Conservation (phyloP, 1,140 invertebrate species). For the Telenomus remus region DNA sequence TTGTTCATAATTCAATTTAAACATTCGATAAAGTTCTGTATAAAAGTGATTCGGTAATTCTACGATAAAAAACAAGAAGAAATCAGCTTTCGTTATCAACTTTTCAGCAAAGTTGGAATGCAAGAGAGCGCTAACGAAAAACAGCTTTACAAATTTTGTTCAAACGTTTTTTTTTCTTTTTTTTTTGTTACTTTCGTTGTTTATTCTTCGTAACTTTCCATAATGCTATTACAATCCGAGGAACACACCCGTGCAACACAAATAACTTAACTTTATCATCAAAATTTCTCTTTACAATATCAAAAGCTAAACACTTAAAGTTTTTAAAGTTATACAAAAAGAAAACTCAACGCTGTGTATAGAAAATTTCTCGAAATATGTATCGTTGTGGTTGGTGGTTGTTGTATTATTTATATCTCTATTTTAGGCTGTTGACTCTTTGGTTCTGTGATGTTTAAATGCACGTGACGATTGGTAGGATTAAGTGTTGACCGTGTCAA, state of each 20-base stretch:
- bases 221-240: constrained; percentile 45
- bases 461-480: constrained; percentile 15
- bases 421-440: constrained; percentile 1
- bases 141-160: too few relatives aligned
- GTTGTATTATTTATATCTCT: too few relatives aligned
- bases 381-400: too few relatives aligned
- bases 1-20: too few relatives aligned
- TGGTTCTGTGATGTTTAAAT: constrained; percentile 36
- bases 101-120: too few relatives aligned
- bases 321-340: constrained; percentile 18
- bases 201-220: constrained; percentile 16
- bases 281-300: constrained; percentile 51
- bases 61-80: too few relatives aligned
- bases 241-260: constrained; percentile 58
- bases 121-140: too few relatives aligned
- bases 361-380: too few relatives aligned
- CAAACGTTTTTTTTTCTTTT: neutral
- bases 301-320: constrained; percentile 58
- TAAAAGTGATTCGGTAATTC: too few relatives aligned
- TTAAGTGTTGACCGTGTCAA: neutral
- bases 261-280: constrained; percentile 58
- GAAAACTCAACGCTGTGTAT: neutral
- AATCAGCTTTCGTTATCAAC: too few relatives aligned
- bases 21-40: too few relatives aligned
- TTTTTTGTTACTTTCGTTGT: neutral